A percentile compares a stretch with the other conserved stretches of the same genome.
Conservation (phyloP, 2,888 invertebrate species). For the Melanophora roralis region DNA sequence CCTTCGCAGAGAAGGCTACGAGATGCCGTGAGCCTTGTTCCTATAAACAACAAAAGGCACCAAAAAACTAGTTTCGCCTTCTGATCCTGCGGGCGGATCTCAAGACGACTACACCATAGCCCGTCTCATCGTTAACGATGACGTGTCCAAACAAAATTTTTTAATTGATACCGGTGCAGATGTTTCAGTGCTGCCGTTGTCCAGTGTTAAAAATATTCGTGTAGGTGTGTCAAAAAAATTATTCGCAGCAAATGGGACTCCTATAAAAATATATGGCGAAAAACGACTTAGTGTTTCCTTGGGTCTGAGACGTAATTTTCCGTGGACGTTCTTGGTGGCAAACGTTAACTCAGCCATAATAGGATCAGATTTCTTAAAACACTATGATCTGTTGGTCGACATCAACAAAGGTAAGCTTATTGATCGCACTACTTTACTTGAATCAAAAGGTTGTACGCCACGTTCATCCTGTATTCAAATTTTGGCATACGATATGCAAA, state of each 20-base stretch:
- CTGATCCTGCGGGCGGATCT: neutral
- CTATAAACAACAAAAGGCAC: neutral
- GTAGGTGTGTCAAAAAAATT: neutral
- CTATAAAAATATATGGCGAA: neutral
- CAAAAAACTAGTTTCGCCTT: conserved; percentile 48
- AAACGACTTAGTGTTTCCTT: neutral
- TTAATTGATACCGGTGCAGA: neutral
- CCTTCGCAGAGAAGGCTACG: conserved; percentile 14
- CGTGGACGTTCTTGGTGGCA: neutral
- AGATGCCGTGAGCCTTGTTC: conserved; percentile 49
- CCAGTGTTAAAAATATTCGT: no score
- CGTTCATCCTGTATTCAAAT: neutral
- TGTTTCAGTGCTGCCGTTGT: neutral
- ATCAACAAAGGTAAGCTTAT: conserved; percentile 14
- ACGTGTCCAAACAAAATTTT: neutral
- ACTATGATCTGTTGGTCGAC: neutral
- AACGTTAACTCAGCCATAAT: neutral
- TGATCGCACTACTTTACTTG: conserved; percentile 25
- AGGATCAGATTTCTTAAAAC: neutral
- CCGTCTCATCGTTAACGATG: neutral
- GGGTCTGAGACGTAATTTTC: neutral
- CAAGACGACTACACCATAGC: neutral
- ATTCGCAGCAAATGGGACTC: neutral
- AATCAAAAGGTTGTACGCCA: neutral
- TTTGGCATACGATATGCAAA: conserved; percentile 33